Conservation (phyloP, 2,797 vertebrate species). For the Microhierax caerulescens region DNA sequence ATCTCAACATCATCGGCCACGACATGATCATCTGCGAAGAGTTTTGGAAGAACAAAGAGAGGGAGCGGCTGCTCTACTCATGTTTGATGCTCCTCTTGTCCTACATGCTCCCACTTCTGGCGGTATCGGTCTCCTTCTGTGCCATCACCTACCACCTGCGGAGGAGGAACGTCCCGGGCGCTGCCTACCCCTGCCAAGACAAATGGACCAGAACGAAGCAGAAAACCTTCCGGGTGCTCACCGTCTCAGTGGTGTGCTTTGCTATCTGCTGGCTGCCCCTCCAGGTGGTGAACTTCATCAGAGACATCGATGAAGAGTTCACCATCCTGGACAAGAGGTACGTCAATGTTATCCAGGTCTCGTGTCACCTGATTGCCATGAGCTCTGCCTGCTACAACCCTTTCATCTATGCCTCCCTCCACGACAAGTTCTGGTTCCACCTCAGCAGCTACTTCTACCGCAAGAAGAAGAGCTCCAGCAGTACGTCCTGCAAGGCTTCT, state of each 20-base stretch:
- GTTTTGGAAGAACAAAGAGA: slow-evolving; percentile 84
- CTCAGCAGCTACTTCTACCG: slow-evolving; percentile 75
- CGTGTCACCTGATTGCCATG: slow-evolving; percentile 87
- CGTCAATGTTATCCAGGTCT: slow-evolving; percentile 86
- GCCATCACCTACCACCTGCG: slow-evolving; percentile 83
- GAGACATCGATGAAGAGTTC: slow-evolving; percentile 87
- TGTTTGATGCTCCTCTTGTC: slow-evolving; percentile 85
- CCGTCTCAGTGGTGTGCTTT: slow-evolving; percentile 84
- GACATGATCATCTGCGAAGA: slow-evolving; percentile 88
- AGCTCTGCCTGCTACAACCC: slow-evolving; percentile 91
- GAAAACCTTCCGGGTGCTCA: slow-evolving; percentile 85
- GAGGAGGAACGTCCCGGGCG: slow-evolving; percentile 73
- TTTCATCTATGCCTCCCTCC: slow-evolving; percentile 89
- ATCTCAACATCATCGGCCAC: slow-evolving; percentile 80
- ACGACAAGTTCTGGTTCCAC: slow-evolving; percentile 83
- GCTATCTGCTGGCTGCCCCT: slow-evolving; percentile 88
- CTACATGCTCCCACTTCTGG: slow-evolving; percentile 84
- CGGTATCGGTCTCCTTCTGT: slow-evolving; percentile 84
- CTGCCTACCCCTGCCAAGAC: slow-evolving; percentile 70
- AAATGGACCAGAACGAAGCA: slow-evolving; percentile 81
- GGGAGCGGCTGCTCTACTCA: slow-evolving; percentile 81
- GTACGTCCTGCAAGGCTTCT: slow-evolving; percentile 71
- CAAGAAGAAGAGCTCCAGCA: slow-evolving; percentile 66
- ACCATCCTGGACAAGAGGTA: slow-evolving; percentile 86
- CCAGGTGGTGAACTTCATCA: slow-evolving; percentile 89